Evolutionary conservation across 2,888 invertebrate genomes (phyloP).

Genomic region (Lasius fuliginosus): DNA sequence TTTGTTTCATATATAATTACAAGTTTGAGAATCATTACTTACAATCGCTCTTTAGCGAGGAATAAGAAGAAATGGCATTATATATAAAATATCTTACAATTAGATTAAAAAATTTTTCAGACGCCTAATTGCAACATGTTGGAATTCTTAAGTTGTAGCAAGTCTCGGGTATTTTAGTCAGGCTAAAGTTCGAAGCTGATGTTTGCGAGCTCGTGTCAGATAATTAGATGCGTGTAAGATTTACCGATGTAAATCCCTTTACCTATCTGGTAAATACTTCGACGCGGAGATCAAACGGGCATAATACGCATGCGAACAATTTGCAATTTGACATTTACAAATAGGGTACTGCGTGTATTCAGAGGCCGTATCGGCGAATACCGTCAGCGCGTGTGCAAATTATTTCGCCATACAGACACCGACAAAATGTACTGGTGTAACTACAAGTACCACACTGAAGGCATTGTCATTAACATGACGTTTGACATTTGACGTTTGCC

Average conservation of each 20-base stretch:
- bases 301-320: slow-evolving; percentile 72
- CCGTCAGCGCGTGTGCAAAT: slow-evolving; percentile 76
- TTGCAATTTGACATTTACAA: slow-evolving; percentile 80
- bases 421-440: slow-evolving; percentile 74
- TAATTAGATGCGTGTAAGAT: slow-evolving; percentile 66
- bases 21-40: neutral
- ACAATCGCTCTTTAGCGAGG: slow-evolving; percentile 1
- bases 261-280: slow-evolving; percentile 55
- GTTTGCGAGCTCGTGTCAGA: slow-evolving; percentile 44
- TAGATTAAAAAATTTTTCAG: neutral
- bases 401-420: slow-evolving; percentile 74
- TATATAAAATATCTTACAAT: neutral
- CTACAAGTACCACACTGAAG: slow-evolving; percentile 70
- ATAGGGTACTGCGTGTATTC: slow-evolving; percentile 78
- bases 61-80: slow-evolving; percentile 25
- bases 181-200: slow-evolving; percentile 46
- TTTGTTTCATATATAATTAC: slow-evolving; percentile 28
- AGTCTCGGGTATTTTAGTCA: slow-evolving; percentile 21
- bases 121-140: slow-evolving; percentile 17
- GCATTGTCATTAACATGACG: slow-evolving; percentile 48
- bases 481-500: slow-evolving; percentile 16
- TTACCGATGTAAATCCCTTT: slow-evolving; percentile 30
- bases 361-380: slow-evolving; percentile 72
- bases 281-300: slow-evolving; percentile 63
- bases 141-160: neutral